phyloP scores from a whole-genome alignment of 2,888 invertebrate genomes.

The Argyresthia goedartella region DNA sequence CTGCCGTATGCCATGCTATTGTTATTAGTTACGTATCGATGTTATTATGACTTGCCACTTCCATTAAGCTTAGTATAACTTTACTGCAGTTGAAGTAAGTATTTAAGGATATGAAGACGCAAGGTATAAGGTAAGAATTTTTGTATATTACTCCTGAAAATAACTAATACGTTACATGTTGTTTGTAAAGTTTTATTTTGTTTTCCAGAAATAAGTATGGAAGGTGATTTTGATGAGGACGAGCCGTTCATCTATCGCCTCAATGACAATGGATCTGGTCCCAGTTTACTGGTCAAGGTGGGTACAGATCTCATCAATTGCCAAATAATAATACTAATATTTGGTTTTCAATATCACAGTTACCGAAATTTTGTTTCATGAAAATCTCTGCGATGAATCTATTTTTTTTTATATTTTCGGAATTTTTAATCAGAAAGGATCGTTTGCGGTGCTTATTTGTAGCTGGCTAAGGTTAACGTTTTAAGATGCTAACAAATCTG shows the following conservation, averaged over 20 bases:
- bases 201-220: conserved; percentile 32
- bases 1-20: conserved; percentile 14
- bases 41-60: conserved; percentile 21
- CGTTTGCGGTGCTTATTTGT: too few species aligned
- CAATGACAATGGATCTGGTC: conserved; percentile 81
- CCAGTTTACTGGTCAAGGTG: conserved; percentile 81
- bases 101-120: neutral
- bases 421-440: too few species aligned
- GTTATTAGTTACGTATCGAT: conserved; percentile 7
- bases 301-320: conserved; percentile 11
- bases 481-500: too few species aligned
- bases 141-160: neutral
- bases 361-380: too few species aligned
- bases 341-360: too few species aligned
- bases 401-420: too few species aligned
- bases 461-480: too few species aligned
- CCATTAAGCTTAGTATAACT: too few species aligned
- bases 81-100: too few species aligned
- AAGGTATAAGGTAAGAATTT: neutral
- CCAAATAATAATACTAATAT: neutral
- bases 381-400: too few species aligned
- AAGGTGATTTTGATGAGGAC: conserved; percentile 57
- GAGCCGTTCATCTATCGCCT: conserved; percentile 81
- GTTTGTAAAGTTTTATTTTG: neutral
- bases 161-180: too few species aligned